Base-by-base conservation (phyloP, 1,140 invertebrate genomes). In the Asobara japonica region DNA sequence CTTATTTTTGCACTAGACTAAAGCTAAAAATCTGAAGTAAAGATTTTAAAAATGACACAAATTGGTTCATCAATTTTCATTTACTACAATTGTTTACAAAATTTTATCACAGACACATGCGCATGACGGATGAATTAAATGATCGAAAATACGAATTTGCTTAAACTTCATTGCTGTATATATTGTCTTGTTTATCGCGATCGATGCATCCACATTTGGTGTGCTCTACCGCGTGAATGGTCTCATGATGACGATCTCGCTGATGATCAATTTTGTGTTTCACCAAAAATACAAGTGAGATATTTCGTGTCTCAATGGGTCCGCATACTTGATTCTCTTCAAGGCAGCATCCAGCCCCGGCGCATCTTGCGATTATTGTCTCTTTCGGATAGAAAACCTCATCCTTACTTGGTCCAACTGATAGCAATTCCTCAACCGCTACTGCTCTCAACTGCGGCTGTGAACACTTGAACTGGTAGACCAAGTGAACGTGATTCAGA, bases 221-320 rank as follows among this genome's bases (percentile, higher is more conserved):
- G 29, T 87, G 84, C 27, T 87, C 79, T 5, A 82, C 31, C 7
- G 80, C 81, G 67, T 85, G 82, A 65, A 86, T 79, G 5, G 82
- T 69, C 76, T 86, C 84, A 51, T 86, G 83, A 74, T 86, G 83
- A 51, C 82, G 79, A 65, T 84, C 81, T 8, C 84, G 78, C 73
- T 81, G 79, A 30, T 66, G 81, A 75, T 87, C 84, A 36, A 86
- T 81, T 0, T 73, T 60, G 31, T 86, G 85, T 66, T 81, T 83
- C 13, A 87, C 84, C 80, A 82, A 79, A 60, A 87, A 87, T 0
- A 86, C 82, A 6, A 86, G 76, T 65, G 79, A 85, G 20, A 87
- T 78, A 7, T 85, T 85, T 45, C 79, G 78, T 0, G 78, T 76
- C 68, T 85, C 78, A n/a, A 75, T 61, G 1, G 86, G 83, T 0